Percentiles rank a stretch among this genome's conserved stretches.
These are phyloP conservation scores for Microplitis mediator DNA, from an alignment of 1,140 invertebrate genomes.

Conservation along the genomic window DNA sequence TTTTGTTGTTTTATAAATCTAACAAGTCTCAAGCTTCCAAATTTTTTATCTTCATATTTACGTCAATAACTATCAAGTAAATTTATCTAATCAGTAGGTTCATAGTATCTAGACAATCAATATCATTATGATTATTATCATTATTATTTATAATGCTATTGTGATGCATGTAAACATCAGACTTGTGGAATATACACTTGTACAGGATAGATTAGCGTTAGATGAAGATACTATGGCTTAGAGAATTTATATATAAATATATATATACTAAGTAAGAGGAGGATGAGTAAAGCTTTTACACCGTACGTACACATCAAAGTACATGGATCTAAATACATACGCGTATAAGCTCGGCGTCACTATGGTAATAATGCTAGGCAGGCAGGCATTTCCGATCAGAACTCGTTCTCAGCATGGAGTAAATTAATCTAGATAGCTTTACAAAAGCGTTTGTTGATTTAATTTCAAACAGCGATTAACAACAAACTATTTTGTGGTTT, in stretches of 20 bases:
- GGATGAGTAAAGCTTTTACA: neutral
- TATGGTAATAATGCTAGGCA: constrained; percentile 1
- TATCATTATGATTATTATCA: too few relatives aligned
- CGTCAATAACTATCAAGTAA: too few relatives aligned
- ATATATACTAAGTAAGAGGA: neutral
- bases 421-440: constrained; percentile 34
- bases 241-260: neutral
- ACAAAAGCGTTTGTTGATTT: neutral
- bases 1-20: neutral
- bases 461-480: neutral
- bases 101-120: too few relatives aligned
- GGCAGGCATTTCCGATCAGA: constrained; percentile 23
- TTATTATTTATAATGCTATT: too few relatives aligned
- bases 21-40: neutral
- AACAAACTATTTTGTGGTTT: neutral
- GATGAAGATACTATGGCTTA: too few relatives aligned
- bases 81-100: too few relatives aligned
- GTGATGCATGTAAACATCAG: too few relatives aligned
- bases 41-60: too few relatives aligned
- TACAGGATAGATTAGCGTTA: too few relatives aligned
- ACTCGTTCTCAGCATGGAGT: constrained; percentile 31
- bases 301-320: neutral
- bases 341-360: neutral
- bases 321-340: neutral
- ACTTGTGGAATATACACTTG: too few relatives aligned